A percentile compares a stretch with the other conserved stretches of the same genome.
Conservation (phyloP, 2,797 vertebrate species). For the Characodon lateralis region DNA sequence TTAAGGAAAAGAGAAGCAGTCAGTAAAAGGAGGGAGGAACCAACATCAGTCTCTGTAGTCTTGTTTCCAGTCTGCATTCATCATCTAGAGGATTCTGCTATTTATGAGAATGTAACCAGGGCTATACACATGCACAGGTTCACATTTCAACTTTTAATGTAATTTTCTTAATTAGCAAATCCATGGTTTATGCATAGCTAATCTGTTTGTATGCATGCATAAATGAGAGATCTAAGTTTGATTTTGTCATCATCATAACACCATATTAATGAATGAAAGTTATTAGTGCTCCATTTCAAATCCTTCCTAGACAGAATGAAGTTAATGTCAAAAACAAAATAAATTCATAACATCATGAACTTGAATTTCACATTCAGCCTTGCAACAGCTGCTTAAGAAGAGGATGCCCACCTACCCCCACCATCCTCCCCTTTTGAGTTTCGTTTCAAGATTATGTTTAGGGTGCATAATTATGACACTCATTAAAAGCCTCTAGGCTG, state of each 20-base stretch:
- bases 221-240: conserved; percentile 71
- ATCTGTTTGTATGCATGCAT: conserved; percentile 71
- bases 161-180: conserved; percentile 70
- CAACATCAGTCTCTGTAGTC: conserved; percentile 8
- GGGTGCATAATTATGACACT: conserved; percentile 76
- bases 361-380: conserved; percentile 58
- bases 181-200: conserved; percentile 70
- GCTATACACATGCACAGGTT: conserved; percentile 37
- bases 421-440: conserved; percentile 44
- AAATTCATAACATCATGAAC: conserved; percentile 54
- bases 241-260: conserved; percentile 70
- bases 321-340: conserved; percentile 59
- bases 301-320: conserved; percentile 46
- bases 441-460: conserved; percentile 76
- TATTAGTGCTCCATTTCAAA: conserved; percentile 69
- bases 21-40: conserved; percentile 5
- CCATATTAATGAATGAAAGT: conserved; percentile 74
- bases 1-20: conserved; percentile 8
- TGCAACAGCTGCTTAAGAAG: conserved; percentile 53
- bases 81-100: conserved; percentile 38
- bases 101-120: conserved; percentile 26
- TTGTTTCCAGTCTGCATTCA: conserved; percentile 23
- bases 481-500: conserved; percentile 74
- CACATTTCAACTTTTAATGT: conserved; percentile 53
- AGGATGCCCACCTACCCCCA: conserved; percentile 21